phyloP scores from a whole-genome alignment of 1,140 invertebrate species.

The Fopius arisanus region DNA sequence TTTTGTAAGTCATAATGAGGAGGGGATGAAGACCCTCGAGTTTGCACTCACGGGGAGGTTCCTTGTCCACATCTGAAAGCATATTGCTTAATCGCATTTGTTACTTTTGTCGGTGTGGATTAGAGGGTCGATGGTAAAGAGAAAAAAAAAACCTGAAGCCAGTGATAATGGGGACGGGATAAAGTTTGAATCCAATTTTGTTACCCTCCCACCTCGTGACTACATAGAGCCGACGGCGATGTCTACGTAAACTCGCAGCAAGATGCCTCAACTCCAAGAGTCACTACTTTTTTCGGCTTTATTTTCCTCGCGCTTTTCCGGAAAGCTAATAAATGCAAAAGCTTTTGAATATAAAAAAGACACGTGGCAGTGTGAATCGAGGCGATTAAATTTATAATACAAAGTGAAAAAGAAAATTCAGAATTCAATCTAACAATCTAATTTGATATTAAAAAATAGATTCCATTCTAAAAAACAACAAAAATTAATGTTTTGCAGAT shows the following conservation, averaged over 20 bases:
- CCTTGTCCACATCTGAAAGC: slow-evolving; percentile 45
- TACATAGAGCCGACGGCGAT: neutral
- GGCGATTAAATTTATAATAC: neutral
- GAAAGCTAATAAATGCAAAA: neutral
- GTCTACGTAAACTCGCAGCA: neutral
- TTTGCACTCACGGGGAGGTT: slow-evolving; percentile 48
- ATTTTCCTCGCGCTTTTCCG: neutral
- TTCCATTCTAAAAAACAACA: too few relatives aligned
- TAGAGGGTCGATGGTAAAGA: neutral
- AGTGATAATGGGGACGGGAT: neutral
- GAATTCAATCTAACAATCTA: too few relatives aligned
- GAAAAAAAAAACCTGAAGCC: neutral
- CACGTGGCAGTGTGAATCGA: neutral
- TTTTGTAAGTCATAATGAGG: slow-evolving; percentile 62
- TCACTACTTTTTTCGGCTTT: neutral
- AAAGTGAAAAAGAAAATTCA: too few relatives aligned
- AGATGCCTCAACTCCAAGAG: neutral
- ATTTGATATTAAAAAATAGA: too few relatives aligned
- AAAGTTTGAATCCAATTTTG: slow-evolving; percentile 32
- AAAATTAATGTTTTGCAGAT: too few relatives aligned
- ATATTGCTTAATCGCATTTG: neutral
- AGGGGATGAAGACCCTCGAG: slow-evolving; percentile 60
- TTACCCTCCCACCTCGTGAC: neutral
- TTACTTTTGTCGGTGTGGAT: neutral
- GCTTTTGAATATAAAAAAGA: neutral